A percentile compares a stretch with the other conserved stretches of the same genome.
Evolutionary conservation across 2,113 vertebrate species (phyloP).

Genomic region (Addax nasomaculatus): DNA sequence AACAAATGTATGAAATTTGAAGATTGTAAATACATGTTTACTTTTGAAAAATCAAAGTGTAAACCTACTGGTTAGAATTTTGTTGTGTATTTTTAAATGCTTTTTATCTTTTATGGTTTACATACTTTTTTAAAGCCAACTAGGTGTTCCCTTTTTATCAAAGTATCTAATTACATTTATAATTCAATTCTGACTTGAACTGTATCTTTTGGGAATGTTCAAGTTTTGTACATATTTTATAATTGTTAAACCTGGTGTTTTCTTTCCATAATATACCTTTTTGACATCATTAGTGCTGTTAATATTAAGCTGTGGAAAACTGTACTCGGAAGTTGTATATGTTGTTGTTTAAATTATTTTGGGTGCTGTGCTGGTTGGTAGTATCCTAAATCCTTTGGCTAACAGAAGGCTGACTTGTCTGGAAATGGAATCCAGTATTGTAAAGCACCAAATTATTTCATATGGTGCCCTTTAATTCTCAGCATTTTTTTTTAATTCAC

Average conservation of each 20-base stretch:
- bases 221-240: conserved; percentile 60
- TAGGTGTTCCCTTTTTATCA: conserved; percentile 36
- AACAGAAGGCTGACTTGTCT: background rate
- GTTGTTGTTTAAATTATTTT: conserved; percentile 7
- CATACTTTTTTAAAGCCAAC: background rate
- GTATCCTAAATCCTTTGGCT: background rate
- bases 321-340: background rate
- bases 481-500: background rate
- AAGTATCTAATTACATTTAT: conserved; percentile 26
- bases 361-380: conserved; percentile 26
- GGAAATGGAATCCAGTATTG: background rate
- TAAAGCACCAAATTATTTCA: background rate
- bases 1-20: conserved; percentile 53
- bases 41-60: conserved; percentile 56
- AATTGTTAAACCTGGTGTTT: conserved; percentile 52
- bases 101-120: conserved; percentile 62
- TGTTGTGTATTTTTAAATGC: conserved; percentile 50
- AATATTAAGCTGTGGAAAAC: background rate
- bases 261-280: background rate
- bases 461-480: background rate
- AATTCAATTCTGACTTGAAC: conserved; percentile 54
- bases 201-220: conserved; percentile 31
- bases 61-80: conserved; percentile 44
- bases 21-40: conserved; percentile 52
- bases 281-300: background rate